Percentiles rank a stretch among this genome's conserved stretches.
These are phyloP conservation scores for Tylochromis polylepis DNA, from an alignment of 2,113 vertebrate genomes.

Conservation along the genomic window DNA sequence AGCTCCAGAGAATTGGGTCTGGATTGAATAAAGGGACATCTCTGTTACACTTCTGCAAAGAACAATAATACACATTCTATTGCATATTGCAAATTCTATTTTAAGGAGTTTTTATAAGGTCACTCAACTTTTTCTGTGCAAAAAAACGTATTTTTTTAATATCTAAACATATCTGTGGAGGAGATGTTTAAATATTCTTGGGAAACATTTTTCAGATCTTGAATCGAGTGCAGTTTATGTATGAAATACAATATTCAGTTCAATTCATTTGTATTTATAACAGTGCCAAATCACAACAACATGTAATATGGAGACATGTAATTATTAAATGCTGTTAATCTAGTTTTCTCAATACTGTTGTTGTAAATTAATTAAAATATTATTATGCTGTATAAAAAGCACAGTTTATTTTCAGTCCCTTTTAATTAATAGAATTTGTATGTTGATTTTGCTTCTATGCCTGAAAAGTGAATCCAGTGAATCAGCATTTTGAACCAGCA, in stretches of 20 bases:
- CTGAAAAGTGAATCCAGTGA: neutral
- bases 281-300: too few relatives aligned
- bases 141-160: neutral
- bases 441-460: neutral
- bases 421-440: neutral
- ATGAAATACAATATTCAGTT: neutral
- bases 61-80: neutral
- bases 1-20: neutral
- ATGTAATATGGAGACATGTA: neutral
- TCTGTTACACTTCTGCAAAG: neutral
- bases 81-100: neutral
- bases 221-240: neutral
- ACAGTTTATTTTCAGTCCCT: neutral
- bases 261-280: too few relatives aligned
- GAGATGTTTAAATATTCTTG: neutral
- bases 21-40: neutral
- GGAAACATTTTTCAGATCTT: neutral
- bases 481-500: neutral
- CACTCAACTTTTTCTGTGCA: neutral
- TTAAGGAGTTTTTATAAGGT: neutral
- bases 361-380: slow-evolving; percentile 2
- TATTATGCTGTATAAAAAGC: neutral
- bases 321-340: neutral
- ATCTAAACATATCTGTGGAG: neutral
- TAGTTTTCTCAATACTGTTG: neutral